Base-by-base conservation (phyloP, 2,888 invertebrate species). In the Tachina grossa region DNA sequence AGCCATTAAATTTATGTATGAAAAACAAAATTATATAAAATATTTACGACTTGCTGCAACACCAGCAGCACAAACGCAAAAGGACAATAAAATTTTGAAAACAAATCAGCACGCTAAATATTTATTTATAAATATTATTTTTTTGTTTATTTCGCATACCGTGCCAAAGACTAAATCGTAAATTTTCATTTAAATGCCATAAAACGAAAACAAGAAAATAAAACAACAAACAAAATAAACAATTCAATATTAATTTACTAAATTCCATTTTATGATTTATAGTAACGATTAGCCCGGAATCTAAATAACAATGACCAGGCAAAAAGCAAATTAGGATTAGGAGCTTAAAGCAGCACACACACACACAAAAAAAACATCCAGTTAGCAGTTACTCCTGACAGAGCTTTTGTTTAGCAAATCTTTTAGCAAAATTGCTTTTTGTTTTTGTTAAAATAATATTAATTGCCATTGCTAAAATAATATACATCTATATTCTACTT, bases 161-260 rank as follows among this genome's bases (percentile, higher is more conserved):
- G 49, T 75, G 85, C 79, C 79, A 85, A 83, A 75, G 49, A 76
- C 59, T 75, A 68, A 65, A 79, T 83, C 85, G 66, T 85, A 85
- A 85, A 85, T 83, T 83, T 85, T 80, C 79, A 83, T 85, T 85
- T 85, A 83, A 83, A 83, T 76, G 75, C 65, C 79, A 79, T 85
- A 83, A 82, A 83, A 76, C 49, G n/a, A 55, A 69, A 57, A 71
- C 31, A 78, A 45, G 14, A 43, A 71, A 72, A 14, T 66, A 43
- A 57, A 22, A 66, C 16, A 57, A 71, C 66, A 66, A 71, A 31
- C 72, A 59, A 83, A 81, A 79, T 74, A 31, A 31, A 81, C 49
- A 82, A 82, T 84, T 81, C 80, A 79, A 74, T 83, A 82, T 80
- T 84, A 79, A 87, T 83, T 81, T 76, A 79, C 72, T 79, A 77